Evolutionary conservation across 2,888 invertebrate genomes (phyloP), one percentile per base, ranked within the genome.

Genomic region (Diplazon laetatorius): DNA sequence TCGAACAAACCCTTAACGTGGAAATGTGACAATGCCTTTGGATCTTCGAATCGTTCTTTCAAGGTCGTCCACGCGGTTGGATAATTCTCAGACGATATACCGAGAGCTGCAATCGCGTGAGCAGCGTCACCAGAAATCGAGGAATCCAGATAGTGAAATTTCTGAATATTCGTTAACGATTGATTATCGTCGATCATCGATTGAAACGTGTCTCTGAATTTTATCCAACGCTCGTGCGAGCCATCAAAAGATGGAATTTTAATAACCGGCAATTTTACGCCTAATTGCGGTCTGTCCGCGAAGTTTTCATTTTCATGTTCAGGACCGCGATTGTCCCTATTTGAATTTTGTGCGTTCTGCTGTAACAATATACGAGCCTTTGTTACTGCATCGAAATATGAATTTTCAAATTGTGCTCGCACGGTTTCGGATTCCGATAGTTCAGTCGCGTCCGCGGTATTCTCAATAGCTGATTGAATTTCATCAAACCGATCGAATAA

Each of bases 111-210:
- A 39, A 57, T 57, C 16, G 39, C 14, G 39, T 37, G 39, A 3
- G 62, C 62, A 12, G 44, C 46, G 16, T 62, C 62, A 1, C 62
- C 25, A 8, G 30, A 22, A 62, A 62, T 62, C 1, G 44, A 25
- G 22, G 44, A 25, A 14, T 62, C 62, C n/a, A 62, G 22, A 44
- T 62, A 46, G 14, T 62, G 44, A 44, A 25, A 62, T 62, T 62
- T 62, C 25, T 62, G 62, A 14, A 62, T 62, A 62, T 62, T 44
- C n/a, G 62, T 62, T 22, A 62, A 46, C 30, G 44, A 8, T 12
- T 12, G 62, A 46, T 62, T 22, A 44, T 44, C 46, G 44, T 62
- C 62, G 22, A 62, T 62, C 44, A 62, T 62, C 14, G 62, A 46
- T 14, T 62, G 44, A 25, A 62, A 62, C 14, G 44, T 62, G 20